Percentiles rank a stretch among this genome's conserved stretches.
Conservation (phyloP, 2,113 vertebrate genomes). For the Chionodraco myersi region DNA sequence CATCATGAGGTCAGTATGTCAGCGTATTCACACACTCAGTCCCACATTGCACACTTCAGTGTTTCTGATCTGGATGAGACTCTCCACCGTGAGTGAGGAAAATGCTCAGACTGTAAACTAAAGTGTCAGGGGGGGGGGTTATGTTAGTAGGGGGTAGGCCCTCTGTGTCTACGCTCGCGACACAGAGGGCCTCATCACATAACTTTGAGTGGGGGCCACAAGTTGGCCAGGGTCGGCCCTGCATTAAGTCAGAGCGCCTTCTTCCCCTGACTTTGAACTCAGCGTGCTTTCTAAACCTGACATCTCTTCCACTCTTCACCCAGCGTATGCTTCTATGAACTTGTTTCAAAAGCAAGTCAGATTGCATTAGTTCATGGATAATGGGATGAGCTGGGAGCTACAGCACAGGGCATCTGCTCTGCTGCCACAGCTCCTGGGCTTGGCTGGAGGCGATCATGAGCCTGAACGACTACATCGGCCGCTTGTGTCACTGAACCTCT, state of each 20-base stretch:
- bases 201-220: too few species aligned
- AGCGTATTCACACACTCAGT: too few species aligned
- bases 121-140: too few species aligned
- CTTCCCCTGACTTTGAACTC: constrained; percentile 21
- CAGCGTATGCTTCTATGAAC: neutral
- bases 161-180: too few species aligned
- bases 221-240: too few species aligned
- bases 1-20: too few species aligned
- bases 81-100: too few species aligned
- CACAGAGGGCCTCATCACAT: too few species aligned
- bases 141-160: too few species aligned
- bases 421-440: constrained; percentile 20
- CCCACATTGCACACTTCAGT: too few species aligned
- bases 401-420: constrained; percentile 14
- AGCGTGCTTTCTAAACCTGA: neutral
- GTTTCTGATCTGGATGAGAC: too few species aligned
- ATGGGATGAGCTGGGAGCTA: constrained; percentile 4
- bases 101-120: too few species aligned
- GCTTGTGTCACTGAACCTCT: constrained; percentile 16
- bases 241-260: neutral
- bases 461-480: constrained; percentile 25
- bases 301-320: constrained; percentile 8
- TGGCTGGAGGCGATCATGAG: constrained; percentile 59
- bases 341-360: constrained; percentile 24
- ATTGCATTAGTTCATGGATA: constrained; percentile 8